Evolutionary conservation across 1,140 invertebrate species (phyloP).

Genomic region (Acyrthosiphon pisum): DNA sequence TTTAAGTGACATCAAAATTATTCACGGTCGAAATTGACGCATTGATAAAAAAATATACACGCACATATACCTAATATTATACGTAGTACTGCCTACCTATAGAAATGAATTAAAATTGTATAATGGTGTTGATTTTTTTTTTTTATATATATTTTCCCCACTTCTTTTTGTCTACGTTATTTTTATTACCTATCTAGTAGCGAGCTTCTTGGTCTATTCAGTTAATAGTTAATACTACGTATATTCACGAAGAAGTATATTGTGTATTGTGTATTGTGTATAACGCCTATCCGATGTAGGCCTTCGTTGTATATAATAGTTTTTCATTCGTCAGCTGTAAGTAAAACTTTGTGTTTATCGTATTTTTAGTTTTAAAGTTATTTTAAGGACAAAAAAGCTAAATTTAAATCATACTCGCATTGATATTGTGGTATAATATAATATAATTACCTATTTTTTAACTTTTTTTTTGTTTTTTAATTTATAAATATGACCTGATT

Average conservation of each 20-base stretch:
- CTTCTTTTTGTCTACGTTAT: background rate
- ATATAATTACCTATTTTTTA: background rate
- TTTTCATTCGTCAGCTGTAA: background rate
- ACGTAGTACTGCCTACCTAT: background rate
- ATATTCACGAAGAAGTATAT: background rate
- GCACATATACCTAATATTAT: background rate
- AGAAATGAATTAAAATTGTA: background rate
- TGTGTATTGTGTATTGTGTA: background rate
- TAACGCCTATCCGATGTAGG: background rate
- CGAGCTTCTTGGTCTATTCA: background rate
- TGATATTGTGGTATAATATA: background rate
- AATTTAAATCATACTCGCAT: background rate
- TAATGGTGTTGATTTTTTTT: background rate
- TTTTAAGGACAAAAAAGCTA: background rate
- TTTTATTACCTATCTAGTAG: background rate
- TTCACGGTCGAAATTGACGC: background rate
- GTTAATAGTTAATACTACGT: background rate
- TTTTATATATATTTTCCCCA: background rate
- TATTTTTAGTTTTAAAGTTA: background rate
- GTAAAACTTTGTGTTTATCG: background rate
- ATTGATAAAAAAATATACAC: constrained; percentile 5
- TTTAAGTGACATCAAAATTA: background rate
- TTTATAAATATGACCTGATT: background rate
- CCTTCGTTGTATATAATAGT: background rate
- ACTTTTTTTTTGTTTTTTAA: background rate